Base-by-base conservation (phyloP, 2,888 invertebrate genomes). In the Boloria selene region DNA sequence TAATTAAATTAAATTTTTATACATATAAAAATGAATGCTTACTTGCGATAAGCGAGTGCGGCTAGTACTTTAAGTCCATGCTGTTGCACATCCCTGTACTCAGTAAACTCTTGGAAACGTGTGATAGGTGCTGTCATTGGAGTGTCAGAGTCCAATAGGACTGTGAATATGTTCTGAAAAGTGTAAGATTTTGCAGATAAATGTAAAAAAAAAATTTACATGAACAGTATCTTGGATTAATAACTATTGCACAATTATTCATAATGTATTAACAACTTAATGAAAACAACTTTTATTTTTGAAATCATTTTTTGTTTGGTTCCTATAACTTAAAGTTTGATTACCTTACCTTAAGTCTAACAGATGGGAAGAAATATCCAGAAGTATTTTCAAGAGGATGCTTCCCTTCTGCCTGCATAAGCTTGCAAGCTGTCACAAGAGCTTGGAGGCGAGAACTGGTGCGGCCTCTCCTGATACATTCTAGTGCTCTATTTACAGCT, bases 1-100 rank as follows among this genome's bases (percentile, higher is more conserved):
- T 4, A 47, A 16, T 47, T 1, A n/a, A 16, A 47, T 47, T 16
- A 49, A n/a, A 49, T 5, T 17, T 44, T n/a, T 7, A 58, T 17
- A 51, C 2, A 13, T 50, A 10, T 10, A 13, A 47, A 14, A 16
- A 18, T 49, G 22, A 26, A 10, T 16, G 68, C 87, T 81, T 75
- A 77, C 93, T 88, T 88, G 75, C 82, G 83, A 72, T 87, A 88
- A 5, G 88, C 87, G 17, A 90, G 75, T 0, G 82, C 82, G 18
- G 87, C 81, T 6, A 91, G 81, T 2, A 88, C 84, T 77, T 86
- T 87, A 88, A 97, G 95, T 0, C 95, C 94, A 79, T 95, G 94
- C 79, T 95, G 96, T 69, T 97, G 90, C 17, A 97, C 94, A 81
- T 98, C 97, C 72, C 95, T 93, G 80, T 95, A 96, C 65, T 94